Conservation (phyloP, 2,113 vertebrate genomes). For the Anguilla japonica region DNA sequence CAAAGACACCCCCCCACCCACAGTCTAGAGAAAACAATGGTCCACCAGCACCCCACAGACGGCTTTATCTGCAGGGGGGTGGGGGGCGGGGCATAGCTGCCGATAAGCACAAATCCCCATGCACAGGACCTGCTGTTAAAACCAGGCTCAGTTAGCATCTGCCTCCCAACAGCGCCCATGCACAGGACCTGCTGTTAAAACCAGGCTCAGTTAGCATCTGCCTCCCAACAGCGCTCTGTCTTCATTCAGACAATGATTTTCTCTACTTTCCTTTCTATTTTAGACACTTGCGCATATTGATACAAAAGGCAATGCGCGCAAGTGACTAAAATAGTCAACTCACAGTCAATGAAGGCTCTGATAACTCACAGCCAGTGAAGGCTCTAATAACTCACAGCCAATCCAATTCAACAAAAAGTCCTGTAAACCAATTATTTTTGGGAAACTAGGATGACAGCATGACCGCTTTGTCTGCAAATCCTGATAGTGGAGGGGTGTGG, state of each 20-base stretch:
- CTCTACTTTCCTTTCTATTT: neutral
- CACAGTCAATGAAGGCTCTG: no score
- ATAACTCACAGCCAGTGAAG: neutral
- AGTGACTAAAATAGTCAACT: no score
- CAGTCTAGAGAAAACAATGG: slow-evolving; percentile 20
- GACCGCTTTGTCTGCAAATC: neutral
- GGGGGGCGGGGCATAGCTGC: neutral
- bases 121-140: neutral
- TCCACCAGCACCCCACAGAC: neutral
- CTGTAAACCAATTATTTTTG: neutral
- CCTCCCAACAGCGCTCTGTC: neutral
- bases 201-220: neutral
- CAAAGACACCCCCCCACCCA: slow-evolving; percentile 29
- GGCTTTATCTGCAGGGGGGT: neutral
- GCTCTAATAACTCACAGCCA: neutral
- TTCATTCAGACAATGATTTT: neutral
- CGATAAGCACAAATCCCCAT: neutral
- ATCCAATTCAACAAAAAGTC: neutral
- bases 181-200: neutral
- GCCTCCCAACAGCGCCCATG: neutral
- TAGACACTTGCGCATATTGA: neutral
- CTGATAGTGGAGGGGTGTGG: neutral
- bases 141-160: neutral
- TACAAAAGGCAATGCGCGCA: neutral
- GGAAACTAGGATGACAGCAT: neutral